phyloP scores from a whole-genome alignment of 2,797 vertebrate species.

The Ctenochaetus hawaiiensis region DNA sequence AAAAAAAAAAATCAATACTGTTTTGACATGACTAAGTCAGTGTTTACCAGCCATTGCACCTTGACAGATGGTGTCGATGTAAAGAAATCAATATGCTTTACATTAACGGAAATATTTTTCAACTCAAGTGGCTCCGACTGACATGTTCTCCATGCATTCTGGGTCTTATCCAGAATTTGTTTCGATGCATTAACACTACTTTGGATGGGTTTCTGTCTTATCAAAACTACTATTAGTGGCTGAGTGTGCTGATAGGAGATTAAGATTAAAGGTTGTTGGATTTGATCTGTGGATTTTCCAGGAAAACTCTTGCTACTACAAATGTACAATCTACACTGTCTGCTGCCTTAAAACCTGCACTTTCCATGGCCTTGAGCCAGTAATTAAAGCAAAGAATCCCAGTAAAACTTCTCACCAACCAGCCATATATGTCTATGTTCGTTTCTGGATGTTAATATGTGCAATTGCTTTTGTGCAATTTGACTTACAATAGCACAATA shows the following conservation, averaged over 20 bases:
- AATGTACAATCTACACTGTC: not conserved
- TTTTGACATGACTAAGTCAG: constrained; percentile 20
- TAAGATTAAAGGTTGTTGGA: not conserved
- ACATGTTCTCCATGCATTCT: constrained; percentile 14
- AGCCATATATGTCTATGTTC: constrained; percentile 9
- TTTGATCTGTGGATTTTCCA: not conserved
- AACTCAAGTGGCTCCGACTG: constrained; percentile 16
- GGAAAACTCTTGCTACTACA: not conserved
- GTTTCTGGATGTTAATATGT: constrained; percentile 59
- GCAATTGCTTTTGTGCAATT: too few relatives aligned
- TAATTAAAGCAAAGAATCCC: constrained; percentile 21
- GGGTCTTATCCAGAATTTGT: constrained; percentile 40
- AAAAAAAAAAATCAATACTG: too few relatives aligned
- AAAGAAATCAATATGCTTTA: constrained; percentile 52
- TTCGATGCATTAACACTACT: constrained; percentile 26
- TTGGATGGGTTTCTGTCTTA: constrained; percentile 18
- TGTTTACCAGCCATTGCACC: constrained; percentile 1
- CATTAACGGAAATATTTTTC: constrained; percentile 47
- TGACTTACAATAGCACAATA: not conserved
- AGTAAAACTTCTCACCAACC: constrained; percentile 14
- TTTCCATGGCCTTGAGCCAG: constrained; percentile 19
- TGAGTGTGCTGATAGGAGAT: not conserved
- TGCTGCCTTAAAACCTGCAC: constrained; percentile 31
- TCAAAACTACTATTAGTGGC: not conserved
- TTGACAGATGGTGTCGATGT: constrained; percentile 26